Conservation (phyloP, 2,888 invertebrate genomes). For the Helleia helle region DNA sequence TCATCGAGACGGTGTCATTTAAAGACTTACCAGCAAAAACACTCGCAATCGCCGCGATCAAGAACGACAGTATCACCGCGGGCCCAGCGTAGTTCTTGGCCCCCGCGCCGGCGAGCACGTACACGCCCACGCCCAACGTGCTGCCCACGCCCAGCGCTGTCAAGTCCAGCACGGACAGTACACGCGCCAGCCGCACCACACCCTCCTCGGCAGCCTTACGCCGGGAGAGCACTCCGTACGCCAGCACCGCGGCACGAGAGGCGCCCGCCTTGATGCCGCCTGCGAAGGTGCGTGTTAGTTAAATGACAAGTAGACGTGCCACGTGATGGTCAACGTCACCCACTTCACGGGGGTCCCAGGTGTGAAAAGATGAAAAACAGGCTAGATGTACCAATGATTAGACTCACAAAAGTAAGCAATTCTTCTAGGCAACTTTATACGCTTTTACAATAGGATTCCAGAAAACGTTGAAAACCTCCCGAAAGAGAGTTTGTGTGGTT, state of each 20-base stretch:
- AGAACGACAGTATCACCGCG: slow-evolving; percentile 87
- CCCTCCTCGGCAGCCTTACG: slow-evolving; percentile 65
- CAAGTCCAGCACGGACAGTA: slow-evolving; percentile 86
- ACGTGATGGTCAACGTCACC: too few species aligned
- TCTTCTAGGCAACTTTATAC: too few species aligned
- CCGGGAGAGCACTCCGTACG: slow-evolving; percentile 53
- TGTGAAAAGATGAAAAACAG: too few species aligned
- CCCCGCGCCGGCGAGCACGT: slow-evolving; percentile 90
- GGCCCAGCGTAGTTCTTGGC: slow-evolving; percentile 89
- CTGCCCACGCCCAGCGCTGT: slow-evolving; percentile 88
- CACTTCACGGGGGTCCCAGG: too few species aligned
- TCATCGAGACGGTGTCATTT: too few species aligned
- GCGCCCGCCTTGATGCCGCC: slow-evolving; percentile 59
- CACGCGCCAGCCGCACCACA: slow-evolving; percentile 75
- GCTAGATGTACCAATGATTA: too few species aligned
- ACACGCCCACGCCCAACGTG: slow-evolving; percentile 92
- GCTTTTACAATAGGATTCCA: too few species aligned
- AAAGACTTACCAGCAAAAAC: slow-evolving; percentile 84
- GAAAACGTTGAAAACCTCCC: too few species aligned
- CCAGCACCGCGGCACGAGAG: slow-evolving; percentile 37
- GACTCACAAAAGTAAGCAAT: too few species aligned
- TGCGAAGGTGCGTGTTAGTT: slow-evolving; percentile 25
- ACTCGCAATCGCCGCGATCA: slow-evolving; percentile 93
- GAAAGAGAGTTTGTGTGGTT: too few species aligned
- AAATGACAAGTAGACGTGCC: too few species aligned